Evolutionary conservation across 2,888 invertebrate genomes (phyloP), one percentile per base, ranked within the genome.

Genomic region (Chloromyia formosa): DNA sequence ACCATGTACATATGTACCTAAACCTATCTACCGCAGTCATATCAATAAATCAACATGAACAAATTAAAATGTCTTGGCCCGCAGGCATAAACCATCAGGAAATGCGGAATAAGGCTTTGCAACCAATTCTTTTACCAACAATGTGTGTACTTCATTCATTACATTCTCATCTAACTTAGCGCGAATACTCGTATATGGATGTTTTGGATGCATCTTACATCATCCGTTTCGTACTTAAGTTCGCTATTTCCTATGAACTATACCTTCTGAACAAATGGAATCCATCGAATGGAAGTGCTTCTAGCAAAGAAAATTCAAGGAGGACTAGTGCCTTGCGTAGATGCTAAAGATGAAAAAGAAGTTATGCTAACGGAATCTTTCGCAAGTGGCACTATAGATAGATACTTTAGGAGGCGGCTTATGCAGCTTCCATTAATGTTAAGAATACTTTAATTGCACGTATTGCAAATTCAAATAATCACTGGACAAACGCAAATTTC

Each of bases 11-110:
- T n/a, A 35, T 35, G 27, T 4, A 35, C 7, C 27, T 35, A 35
- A 35, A 35, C 7, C 27, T 35, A 35, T 35, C 27, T 35, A 35
- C 27, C 27, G 27, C 49, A 49, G 16, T 49, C 12, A 54, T 61
- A 45, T 16, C 61, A 12, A 79, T 79, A 79, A 79, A 79, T 79
- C 79, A 79, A 79, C 77, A 78, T 69, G 77, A 79, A 78, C 78
- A 79, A 79, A 79, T 79, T 79, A 78, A 79, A 79, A 79, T 78
- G 78, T 79, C 79, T 78, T 75, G 45, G 62, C 75, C 74, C 27
- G 58, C 61, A 74, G 77, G 74, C 74, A 72, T 64, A 54, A 74
- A 69, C 54, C 64, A 27, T 22, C 27, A 40, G 68, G 73, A 68
- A 74, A 78, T 78, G 77, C 78, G 78, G 77, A 78, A 78, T 2